These are phyloP conservation scores for Drosophila recens DNA, from an alignment of 2,888 invertebrate species.

Conservation along the genomic window DNA sequence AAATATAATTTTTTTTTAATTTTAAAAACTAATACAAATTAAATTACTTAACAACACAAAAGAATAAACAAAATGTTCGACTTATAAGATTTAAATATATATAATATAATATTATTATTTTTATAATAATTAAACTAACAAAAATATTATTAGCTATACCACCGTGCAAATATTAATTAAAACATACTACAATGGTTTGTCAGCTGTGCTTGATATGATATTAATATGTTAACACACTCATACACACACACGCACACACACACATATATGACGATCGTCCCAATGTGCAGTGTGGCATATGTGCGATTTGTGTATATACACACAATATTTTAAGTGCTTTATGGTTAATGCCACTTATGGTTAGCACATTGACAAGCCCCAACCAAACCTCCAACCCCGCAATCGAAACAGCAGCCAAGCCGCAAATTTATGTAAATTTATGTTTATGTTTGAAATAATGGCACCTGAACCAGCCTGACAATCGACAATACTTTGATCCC, in stretches of 20 bases:
- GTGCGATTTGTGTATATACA: conserved; percentile 54
- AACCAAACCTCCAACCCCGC: conserved; percentile 5
- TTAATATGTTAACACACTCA: not conserved
- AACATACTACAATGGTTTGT: conserved; percentile 49
- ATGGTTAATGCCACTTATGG: conserved; percentile 67
- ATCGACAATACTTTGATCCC: conserved; percentile 45
- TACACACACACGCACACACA: too few relatives aligned
- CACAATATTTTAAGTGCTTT: conserved; percentile 64
- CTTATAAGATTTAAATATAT: too few relatives aligned
- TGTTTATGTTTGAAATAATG: conserved; percentile 8
- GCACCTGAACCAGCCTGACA: conserved; percentile 5
- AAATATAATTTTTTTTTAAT: too few relatives aligned
- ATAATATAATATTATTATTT: too few relatives aligned
- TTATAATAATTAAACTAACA: not conserved
- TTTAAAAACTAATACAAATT: too few relatives aligned
- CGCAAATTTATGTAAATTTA: conserved; percentile 58
- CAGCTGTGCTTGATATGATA: conserved; percentile 46
- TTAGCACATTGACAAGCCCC: conserved; percentile 51
- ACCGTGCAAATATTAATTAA: conserved; percentile 54
- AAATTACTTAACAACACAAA: too few relatives aligned
- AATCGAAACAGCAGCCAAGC: conserved; percentile 37
- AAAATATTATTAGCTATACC: not conserved
- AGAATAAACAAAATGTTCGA: not conserved
- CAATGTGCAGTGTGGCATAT: conserved; percentile 57
- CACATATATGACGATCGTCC: not conserved